Percentiles rank a stretch among this genome's conserved stretches.
These are phyloP conservation scores for Zaprionus nigranus DNA, from an alignment of 1,140 invertebrate genomes.

Conservation along the genomic window DNA sequence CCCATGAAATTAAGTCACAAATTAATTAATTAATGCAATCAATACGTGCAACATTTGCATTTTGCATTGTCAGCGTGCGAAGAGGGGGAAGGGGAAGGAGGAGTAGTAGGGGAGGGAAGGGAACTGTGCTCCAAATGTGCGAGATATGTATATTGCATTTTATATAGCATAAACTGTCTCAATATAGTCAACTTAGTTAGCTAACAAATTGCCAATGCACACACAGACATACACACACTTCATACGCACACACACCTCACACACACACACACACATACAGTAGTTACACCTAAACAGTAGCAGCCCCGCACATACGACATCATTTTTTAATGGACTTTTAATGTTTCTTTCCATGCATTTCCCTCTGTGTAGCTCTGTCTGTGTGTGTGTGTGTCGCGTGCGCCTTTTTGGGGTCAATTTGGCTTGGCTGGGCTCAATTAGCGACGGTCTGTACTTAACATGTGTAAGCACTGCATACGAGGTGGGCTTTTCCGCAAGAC, in stretches of 20 bases:
- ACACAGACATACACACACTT: conserved; percentile 1
- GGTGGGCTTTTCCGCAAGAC: conserved; percentile 54
- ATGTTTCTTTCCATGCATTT: conserved; percentile 72
- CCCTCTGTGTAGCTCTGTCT: conserved; percentile 18
- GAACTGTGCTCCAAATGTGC: neutral
- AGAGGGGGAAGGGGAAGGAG: neutral
- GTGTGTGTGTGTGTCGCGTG: conserved; percentile 34
- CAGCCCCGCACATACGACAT: conserved; percentile 35
- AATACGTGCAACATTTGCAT: conserved; percentile 82
- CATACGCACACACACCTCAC: neutral
- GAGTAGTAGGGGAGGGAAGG: neutral
- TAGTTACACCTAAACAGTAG: conserved; percentile 58
- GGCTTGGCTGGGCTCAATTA: conserved; percentile 60
- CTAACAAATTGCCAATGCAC: conserved; percentile 34
- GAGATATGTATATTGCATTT: conserved; percentile 2
- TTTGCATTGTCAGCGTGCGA: conserved; percentile 64
- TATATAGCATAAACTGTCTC: neutral
- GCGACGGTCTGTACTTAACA: conserved; percentile 64
- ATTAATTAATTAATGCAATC: conserved; percentile 84
- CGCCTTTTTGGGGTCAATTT: conserved; percentile 63
- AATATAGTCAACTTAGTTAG: neutral
- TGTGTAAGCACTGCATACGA: conserved; percentile 54
- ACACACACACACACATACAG: neutral
- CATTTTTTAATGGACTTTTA: conserved; percentile 82
- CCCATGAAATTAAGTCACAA: conserved; percentile 83